These are phyloP conservation scores for Sphenodon punctatus DNA, from an alignment of 2,797 vertebrate species.

Conservation along the genomic window DNA sequence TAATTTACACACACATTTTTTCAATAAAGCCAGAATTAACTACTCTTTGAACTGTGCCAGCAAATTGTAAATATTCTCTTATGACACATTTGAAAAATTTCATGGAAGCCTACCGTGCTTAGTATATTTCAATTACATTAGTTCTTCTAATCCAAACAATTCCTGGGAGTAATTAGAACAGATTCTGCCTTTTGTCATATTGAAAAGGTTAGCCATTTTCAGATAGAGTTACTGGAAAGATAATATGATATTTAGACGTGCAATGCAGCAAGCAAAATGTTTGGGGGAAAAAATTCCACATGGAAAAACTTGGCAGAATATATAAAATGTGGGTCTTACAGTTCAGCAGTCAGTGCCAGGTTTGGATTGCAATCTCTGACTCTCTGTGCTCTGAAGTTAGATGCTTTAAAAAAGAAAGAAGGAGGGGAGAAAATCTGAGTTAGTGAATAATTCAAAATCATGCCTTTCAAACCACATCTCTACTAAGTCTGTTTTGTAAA, in stretches of 20 bases:
- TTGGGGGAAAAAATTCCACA: background rate
- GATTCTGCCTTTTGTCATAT: background rate
- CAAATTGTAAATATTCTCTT: background rate
- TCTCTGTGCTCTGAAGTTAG: background rate
- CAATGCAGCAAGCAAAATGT: background rate
- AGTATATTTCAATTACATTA: background rate
- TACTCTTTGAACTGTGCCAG: background rate
- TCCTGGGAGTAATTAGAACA: background rate
- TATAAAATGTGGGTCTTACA: slow-evolving; percentile 3
- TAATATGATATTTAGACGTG: background rate
- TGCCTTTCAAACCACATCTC: background rate
- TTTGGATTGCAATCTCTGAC: background rate
- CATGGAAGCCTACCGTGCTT: background rate
- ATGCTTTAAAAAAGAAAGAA: background rate
- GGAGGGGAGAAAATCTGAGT: background rate
- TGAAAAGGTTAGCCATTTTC: background rate
- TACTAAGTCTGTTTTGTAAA: background rate
- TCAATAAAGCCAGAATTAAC: background rate
- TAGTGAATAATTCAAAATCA: slow-evolving; percentile 24
- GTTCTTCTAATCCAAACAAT: background rate
- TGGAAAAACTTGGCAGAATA: background rate
- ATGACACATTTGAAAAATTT: background rate
- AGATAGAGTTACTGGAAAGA: background rate
- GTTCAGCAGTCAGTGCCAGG: background rate
- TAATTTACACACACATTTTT: background rate